Percentiles rank a stretch among this genome's conserved stretches.
Evolutionary conservation across 2,113 vertebrate genomes (phyloP).

Genomic region (Drymodes brunneopygia): DNA sequence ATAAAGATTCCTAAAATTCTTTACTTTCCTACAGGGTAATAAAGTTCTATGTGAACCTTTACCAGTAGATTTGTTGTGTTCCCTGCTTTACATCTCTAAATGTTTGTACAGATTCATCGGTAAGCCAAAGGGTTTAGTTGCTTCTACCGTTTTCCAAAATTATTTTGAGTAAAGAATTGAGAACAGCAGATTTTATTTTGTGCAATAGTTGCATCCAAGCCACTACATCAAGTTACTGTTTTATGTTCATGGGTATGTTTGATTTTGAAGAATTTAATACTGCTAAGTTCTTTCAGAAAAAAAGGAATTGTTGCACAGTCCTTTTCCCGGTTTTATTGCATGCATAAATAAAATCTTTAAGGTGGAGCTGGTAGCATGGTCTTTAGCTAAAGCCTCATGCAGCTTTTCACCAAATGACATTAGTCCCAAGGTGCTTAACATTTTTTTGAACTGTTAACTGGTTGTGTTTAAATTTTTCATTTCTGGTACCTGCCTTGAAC

Average conservation of each 20-base stretch:
- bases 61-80: background rate
- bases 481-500: background rate
- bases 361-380: background rate
- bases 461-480: background rate
- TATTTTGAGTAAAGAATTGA: background rate
- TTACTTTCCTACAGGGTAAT: constrained; percentile 12
- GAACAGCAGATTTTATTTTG: background rate
- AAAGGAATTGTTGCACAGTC: background rate
- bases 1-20: constrained; percentile 62
- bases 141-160: background rate
- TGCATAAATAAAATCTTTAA: background rate
- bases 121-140: background rate
- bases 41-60: background rate
- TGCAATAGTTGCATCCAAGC: background rate
- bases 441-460: background rate
- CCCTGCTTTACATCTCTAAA: background rate
- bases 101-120: background rate
- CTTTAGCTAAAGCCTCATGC: background rate
- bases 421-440: background rate
- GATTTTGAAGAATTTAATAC: background rate
- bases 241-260: background rate
- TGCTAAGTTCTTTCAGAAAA: background rate
- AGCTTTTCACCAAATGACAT: background rate
- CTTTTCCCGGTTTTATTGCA: background rate
- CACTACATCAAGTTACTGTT: background rate